A percentile compares a stretch with the other conserved stretches of the same genome.
phyloP scores from a whole-genome alignment of 1,140 invertebrate species.

The Sinonovacula constricta region DNA sequence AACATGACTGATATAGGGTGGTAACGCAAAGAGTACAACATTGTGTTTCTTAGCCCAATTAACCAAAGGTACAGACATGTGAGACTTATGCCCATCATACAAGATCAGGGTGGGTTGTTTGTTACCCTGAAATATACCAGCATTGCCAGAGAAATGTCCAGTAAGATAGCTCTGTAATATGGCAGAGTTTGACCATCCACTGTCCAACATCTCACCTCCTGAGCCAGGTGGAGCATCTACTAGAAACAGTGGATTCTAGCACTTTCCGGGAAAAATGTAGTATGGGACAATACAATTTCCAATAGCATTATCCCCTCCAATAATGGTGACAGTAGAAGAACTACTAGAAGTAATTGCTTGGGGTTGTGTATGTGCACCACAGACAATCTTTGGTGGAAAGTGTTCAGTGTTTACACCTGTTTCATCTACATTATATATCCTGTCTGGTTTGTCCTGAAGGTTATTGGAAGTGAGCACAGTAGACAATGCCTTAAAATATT shows the following conservation, averaged over 20 bases:
- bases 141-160: conserved; percentile 71
- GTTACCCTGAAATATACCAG: conserved; percentile 52
- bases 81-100: conserved; percentile 76
- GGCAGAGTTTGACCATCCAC: conserved; percentile 78
- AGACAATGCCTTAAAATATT: conserved; percentile 26
- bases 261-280: conserved; percentile 63
- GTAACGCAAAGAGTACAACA: conserved; percentile 60
- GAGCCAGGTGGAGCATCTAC: conserved; percentile 75
- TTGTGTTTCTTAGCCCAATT: conserved; percentile 54
- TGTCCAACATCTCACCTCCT: conserved; percentile 72
- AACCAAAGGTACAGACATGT: conserved; percentile 40
- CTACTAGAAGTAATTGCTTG: conserved; percentile 27
- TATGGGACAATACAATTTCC: conserved; percentile 66
- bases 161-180: conserved; percentile 79
- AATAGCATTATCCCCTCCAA: conserved; percentile 56
- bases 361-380: not conserved
- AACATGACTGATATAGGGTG: conserved; percentile 47
- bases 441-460: conserved; percentile 2
- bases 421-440: conserved; percentile 35
- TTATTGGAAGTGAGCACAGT: not conserved
- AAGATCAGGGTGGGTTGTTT: conserved; percentile 68
- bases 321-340: conserved; percentile 48
- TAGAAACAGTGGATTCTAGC: conserved; percentile 71
- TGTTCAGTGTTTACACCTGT: conserved; percentile 28
- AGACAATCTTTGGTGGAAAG: conserved; percentile 5